These are phyloP conservation scores for Pardosa pseudoannulata DNA, from an alignment of 2,888 invertebrate genomes.

Conservation along the genomic window DNA sequence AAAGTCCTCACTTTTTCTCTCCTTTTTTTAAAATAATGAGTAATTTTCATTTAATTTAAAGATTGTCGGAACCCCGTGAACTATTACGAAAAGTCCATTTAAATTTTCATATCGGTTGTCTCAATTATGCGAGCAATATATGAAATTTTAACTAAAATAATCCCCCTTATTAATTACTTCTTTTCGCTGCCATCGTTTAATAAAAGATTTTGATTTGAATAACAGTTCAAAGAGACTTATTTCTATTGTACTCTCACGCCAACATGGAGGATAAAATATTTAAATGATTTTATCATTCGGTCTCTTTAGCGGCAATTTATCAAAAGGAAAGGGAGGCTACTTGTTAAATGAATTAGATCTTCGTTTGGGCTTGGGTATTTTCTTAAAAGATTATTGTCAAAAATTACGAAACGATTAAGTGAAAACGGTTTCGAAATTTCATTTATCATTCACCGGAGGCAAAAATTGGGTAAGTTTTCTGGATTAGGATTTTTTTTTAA, in stretches of 20 bases:
- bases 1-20: too few species aligned
- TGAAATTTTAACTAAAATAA: conserved; percentile 2
- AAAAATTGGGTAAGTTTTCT: background rate
- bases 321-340: conserved; percentile 6
- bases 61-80: too few species aligned
- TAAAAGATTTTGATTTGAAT: conserved; percentile 17
- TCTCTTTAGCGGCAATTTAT: conserved; percentile 9
- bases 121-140: background rate
- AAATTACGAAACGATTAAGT: conserved; percentile 12
- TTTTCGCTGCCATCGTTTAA: background rate
- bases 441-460: background rate
- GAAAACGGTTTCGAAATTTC: background rate
- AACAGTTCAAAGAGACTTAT: conserved; percentile 1
- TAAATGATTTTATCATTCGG: conserved; percentile 14
- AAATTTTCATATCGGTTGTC: background rate
- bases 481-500: too few species aligned
- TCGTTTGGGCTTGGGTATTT: background rate
- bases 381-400: background rate
- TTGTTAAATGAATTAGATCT: conserved; percentile 10
- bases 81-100: background rate
- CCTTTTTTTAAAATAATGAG: too few species aligned
- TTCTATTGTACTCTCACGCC: conserved; percentile 15
- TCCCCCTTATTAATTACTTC: background rate
- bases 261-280: conserved; percentile 14
- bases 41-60: too few species aligned